phyloP scores from a whole-genome alignment of 1,140 invertebrate genomes.

The Lamellibrachia luymesi region DNA sequence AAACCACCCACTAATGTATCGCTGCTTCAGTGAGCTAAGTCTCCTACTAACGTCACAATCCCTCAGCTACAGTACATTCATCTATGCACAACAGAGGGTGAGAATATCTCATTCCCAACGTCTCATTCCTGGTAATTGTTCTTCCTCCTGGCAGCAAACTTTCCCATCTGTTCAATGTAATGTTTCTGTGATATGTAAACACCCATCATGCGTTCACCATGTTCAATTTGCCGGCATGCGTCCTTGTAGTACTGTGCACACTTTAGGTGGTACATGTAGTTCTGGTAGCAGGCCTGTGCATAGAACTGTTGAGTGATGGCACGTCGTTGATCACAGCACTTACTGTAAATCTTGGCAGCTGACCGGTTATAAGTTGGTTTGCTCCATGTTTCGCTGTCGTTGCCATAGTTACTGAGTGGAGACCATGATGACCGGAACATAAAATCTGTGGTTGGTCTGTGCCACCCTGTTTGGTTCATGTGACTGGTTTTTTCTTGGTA shows the following conservation, averaged over 20 bases:
- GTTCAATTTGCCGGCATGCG: background rate
- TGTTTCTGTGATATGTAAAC: background rate
- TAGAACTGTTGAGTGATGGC: background rate
- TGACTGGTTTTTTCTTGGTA: background rate
- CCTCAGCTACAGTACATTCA: background rate
- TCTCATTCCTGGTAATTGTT: background rate
- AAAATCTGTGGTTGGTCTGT: background rate
- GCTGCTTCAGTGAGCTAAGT: background rate
- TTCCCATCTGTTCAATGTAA: background rate
- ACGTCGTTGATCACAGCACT: background rate
- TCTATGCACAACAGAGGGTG: background rate
- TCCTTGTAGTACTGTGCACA: background rate
- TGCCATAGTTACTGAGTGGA: background rate
- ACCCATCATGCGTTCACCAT: background rate
- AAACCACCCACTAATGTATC: background rate
- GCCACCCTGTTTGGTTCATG: background rate
- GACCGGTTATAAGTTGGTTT: background rate
- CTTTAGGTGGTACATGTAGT: background rate
- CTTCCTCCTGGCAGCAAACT: background rate
- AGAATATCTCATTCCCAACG: background rate
- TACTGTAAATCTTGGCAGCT: background rate
- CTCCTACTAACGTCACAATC: background rate
- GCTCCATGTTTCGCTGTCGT: background rate
- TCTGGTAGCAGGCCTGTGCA: background rate
- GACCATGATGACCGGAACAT: background rate